Base-by-base conservation (phyloP, 2,113 vertebrate species). In the Gnathonemus longibarbis region DNA sequence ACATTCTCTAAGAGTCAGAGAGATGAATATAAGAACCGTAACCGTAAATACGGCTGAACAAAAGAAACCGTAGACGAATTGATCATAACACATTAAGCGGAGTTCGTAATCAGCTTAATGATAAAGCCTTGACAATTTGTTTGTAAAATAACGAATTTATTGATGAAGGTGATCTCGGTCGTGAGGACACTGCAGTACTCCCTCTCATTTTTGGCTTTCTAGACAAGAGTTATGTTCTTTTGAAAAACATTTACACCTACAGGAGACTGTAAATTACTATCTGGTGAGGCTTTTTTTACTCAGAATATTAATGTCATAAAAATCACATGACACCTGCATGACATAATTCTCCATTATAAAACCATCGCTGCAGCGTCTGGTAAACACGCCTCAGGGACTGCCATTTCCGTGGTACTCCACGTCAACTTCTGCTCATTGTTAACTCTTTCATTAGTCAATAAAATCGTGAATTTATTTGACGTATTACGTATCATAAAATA, bases 241-340 rank as follows among this genome's bases (percentile, higher is more conserved):
- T 27, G 9, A 86, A 49, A 86, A 48, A 86, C n/a, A 48, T 50
- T 49, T 45, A 49, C 83, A 85, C 42, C 83, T n/a, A 85, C 21
- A 4, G 48, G n/a, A 85, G 45, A 27, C 45, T 13, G n/a, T 27
- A 48, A 86, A 49, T 86, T 48, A 50, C 45, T 5, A 86, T 31
- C 74, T 80, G 74, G 35, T 19, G 31, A 42, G 15, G 35, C 5
- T 35, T 42, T 80, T 35, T 80, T 80, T 80, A 8, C 74, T 39
- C 35, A 39, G 11, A 80, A 80, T 80, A 80, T 80, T 80, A 80
- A 80, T 80, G 74, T 80, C 74, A 80, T 80, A 80, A 80, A 80
- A 80, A 80, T 80, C 13, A 80, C 74, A 80, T 42, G 74, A 80
- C 74, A 80, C 74, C 31, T 80, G 15, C 74, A 80, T 80, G 74